Evolutionary conservation across 2,888 invertebrate genomes (phyloP), one percentile per base, ranked within the genome.

Genomic region (Anodontia alba): DNA sequence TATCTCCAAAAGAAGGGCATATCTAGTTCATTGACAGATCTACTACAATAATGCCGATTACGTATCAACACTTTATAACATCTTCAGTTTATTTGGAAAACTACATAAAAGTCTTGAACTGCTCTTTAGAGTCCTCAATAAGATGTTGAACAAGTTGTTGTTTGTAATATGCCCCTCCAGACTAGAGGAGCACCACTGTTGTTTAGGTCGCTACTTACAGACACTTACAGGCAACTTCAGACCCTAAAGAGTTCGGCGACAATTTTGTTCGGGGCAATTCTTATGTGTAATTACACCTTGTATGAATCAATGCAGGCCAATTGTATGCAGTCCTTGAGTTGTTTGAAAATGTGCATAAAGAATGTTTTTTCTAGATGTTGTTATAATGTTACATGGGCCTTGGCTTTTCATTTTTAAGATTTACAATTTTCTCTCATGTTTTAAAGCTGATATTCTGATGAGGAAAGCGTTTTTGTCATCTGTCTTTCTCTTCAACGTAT

Each of bases 181-280:
- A 77, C 46, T 33, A 70, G 76, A 57, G 73, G 80, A 70, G 76
- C 10, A 51, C 76, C 70, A 73, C 73, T 42, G 66, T 80, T 80
- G 80, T 80, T 80, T 80, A 46, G 66, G 73, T 73, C 76, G 73
- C 62, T 73, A 62, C 80, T 80, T 73, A 51, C 62, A 69, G 26
- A 69, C 69, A 69, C 69, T 69, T 62, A 62, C 33, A 33, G 33
- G 3, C 33, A 62, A n/a, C 62, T 62, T 62, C 62, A 62, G 15
- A 8, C 31, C 31, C 10, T 5, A 33, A 33, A 62, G 62, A 54
- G 26, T 26, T n/a, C 26, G 26, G 23, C 54, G 7, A 54, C 54
- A 26, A 8, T 54, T 62, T 62, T 33, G 62, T 62, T 62, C 33
- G 20, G 33, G 62, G 62, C 62, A 62, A 10, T 29, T 62, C 29